These are phyloP conservation scores for silkworm (Bombyx mori) DNA, from an alignment of 1,140 invertebrate genomes.

Conservation along the genomic window ASM3026992v2 NC_085131.1:7789501-7790000, in stretches of 20 bases:
- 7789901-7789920: neutral
- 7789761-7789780: neutral
- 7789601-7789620: too few species aligned
- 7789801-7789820: neutral
- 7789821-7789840: neutral
- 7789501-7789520: neutral
- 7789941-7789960: neutral
- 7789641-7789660: neutral
- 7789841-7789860: neutral
- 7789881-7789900: neutral
- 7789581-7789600: neutral
- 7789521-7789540: constrained; percentile 3
- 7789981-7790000: neutral
- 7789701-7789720: neutral
- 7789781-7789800: neutral
- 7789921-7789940: neutral
- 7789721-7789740: neutral
- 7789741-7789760: neutral
- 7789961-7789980: neutral
- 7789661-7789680: neutral
- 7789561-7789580: neutral
- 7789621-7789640: too few species aligned
- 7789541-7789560: constrained; percentile 3
- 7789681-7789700: too few species aligned
- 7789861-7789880: neutral